A percentile compares a stretch with the other conserved stretches of the same genome.
phyloP scores from a whole-genome alignment of 2,888 invertebrate species.

The Escarpia spicata region DNA sequence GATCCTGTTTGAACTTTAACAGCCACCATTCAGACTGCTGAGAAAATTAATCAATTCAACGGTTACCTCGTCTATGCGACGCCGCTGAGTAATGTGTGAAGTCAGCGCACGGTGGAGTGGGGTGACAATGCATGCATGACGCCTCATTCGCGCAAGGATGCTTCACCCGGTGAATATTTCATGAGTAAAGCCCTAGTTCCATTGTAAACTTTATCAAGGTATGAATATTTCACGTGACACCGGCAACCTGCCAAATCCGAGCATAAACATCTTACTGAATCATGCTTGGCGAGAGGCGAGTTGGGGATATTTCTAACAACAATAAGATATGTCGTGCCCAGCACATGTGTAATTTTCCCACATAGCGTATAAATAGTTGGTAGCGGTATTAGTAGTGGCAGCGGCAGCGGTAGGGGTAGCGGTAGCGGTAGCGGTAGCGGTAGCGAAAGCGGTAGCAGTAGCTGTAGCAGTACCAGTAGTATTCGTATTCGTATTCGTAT shows the following conservation, averaged over 20 bases:
- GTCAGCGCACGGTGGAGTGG: not conserved
- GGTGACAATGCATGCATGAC: not conserved
- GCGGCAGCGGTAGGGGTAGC: slow-evolving; percentile 7
- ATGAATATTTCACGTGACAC: not conserved
- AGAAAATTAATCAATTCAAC: no score
- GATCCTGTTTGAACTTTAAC: no score
- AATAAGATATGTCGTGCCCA: not conserved
- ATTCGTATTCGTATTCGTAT: slow-evolving; percentile 20
- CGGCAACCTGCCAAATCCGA: not conserved
- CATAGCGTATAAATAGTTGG: not conserved
- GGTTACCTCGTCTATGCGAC: no score
- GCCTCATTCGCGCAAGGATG: not conserved
- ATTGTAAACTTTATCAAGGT: not conserved
- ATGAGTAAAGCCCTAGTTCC: not conserved
- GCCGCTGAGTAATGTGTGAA: not conserved
- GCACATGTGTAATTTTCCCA: not conserved
- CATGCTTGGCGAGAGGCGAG: no score
- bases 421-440: not conserved
- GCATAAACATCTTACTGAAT: no score
- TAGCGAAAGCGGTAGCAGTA: slow-evolving; percentile 19
- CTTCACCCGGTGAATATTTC: not conserved
- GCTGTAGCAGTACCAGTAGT: slow-evolving; percentile 23
- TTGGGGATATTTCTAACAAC: no score
- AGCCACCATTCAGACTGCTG: no score
- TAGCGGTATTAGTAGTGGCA: slow-evolving; percentile 14